Evolutionary conservation across 1,140 invertebrate species (phyloP), one percentile per base, ranked within the genome.

Genomic region (Drosophila kikkawai): DNA sequence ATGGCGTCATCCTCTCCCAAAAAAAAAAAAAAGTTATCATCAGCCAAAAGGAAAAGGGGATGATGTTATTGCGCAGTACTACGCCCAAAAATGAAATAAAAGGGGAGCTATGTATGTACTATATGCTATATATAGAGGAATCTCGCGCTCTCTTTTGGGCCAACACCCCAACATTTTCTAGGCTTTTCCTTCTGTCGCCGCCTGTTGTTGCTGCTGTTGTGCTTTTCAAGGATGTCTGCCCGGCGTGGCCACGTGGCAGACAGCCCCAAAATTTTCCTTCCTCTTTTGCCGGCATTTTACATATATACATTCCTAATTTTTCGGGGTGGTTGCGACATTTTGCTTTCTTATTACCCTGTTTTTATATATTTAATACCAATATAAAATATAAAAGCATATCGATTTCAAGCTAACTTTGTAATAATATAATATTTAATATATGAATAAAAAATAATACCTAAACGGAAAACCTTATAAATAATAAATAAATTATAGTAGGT

Each of bases 221-320:
- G 50, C 32, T 67, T 65, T 79, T 86, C 83, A 86, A 86, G 83
- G 83, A 86, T 86, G 83, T 86, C 83, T 86, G 80, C 69, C 36
- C 41, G 70, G 75, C 64, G 69, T 67, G 77, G 79, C 83, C 80
- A 82, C 83, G 82, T 82, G 82, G 60, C 83, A 75, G 74, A 75
- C 74, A 45, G 17, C 37, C 44, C 50, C 37, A 55, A 70, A 70
- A 70, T 45, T 45, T 70, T 67, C 61, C 67, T 67, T 22, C 48
- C 63, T 55, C 63, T 47, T 69, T 63, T 70, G 47, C 29, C 66
- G 66, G 47, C 45, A 32, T 41, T 65, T 65, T 47, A 53, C 19
- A 17, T 17, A n/a, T n/a, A 4, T 44, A n/a, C 7, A 22, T 41
- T 29, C 12, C 26, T 9, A 2, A 9, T 47, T 47, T 60, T 34